These are phyloP conservation scores for Pinna nobilis DNA, from an alignment of 1,140 invertebrate species.

Conservation along the genomic window DNA sequence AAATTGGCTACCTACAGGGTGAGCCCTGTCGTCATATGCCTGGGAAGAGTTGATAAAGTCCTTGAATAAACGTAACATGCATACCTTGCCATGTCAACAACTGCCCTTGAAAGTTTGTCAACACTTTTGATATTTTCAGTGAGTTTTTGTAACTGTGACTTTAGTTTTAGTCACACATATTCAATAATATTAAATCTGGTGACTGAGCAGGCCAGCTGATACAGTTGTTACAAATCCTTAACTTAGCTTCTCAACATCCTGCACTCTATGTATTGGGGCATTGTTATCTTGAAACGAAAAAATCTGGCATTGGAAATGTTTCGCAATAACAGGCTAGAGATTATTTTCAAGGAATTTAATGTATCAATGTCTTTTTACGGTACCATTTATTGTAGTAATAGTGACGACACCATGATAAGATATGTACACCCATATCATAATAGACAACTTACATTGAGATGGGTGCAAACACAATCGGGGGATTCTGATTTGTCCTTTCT, in stretches of 20 bases:
- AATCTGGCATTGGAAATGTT: constrained; percentile 5
- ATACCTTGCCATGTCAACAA: neutral
- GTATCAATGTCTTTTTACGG: constrained; percentile 8
- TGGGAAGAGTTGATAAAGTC: neutral
- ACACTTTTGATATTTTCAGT: neutral
- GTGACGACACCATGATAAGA: constrained; percentile 13
- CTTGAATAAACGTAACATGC: neutral
- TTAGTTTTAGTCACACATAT: neutral
- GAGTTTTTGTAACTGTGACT: neutral
- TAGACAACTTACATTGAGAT: neutral
- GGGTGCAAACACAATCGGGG: neutral
- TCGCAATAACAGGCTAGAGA: constrained; percentile 19
- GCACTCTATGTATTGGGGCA: constrained; percentile 2
- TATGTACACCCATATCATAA: constrained; percentile 11
- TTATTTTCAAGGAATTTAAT: constrained; percentile 7
- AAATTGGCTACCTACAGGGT: no score
- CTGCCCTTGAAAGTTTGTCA: neutral
- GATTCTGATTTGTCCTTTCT: neutral
- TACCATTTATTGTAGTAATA: constrained; percentile 9
- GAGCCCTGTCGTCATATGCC: neutral
- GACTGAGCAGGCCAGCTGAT: no score
- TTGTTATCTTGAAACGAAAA: constrained; percentile 29
- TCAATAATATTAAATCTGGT: neutral
- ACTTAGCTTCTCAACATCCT: no score
- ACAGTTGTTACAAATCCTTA: no score